Evolutionary conservation across 1,140 invertebrate genomes (phyloP).

Genomic region (Drosophila ohnishii): DNA sequence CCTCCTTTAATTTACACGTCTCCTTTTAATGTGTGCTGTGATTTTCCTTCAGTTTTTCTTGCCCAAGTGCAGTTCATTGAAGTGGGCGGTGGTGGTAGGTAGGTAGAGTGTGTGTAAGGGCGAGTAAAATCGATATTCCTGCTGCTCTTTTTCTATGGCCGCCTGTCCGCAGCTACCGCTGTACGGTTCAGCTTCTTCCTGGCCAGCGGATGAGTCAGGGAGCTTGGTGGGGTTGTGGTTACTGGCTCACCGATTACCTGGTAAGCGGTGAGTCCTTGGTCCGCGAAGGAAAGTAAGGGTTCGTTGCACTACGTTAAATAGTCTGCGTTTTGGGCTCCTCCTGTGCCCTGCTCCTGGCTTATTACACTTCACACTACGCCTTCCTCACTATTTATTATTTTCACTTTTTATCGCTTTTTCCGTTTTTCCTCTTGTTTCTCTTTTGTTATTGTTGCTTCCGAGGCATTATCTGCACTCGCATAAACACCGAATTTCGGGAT

Average conservation of each 20-base stretch:
- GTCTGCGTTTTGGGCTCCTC: constrained; percentile 21
- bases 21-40: constrained; percentile 33
- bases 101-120: constrained; percentile 18
- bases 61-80: constrained; percentile 52
- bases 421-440: constrained; percentile 13
- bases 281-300: constrained; percentile 38
- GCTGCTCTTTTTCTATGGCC: constrained; percentile 49
- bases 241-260: constrained; percentile 14
- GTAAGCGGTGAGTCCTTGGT: constrained; percentile 42
- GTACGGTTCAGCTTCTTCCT: constrained; percentile 44
- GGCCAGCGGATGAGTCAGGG: constrained; percentile 57
- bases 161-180: constrained; percentile 29
- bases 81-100: constrained; percentile 17
- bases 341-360: constrained; percentile 4
- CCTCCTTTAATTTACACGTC: constrained; percentile 25
- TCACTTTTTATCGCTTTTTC: constrained; percentile 12
- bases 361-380: constrained; percentile 7
- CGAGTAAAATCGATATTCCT: constrained; percentile 73
- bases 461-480: constrained; percentile 11
- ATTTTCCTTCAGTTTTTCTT: constrained; percentile 27
- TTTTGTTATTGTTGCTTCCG: constrained; percentile 29
- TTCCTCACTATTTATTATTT: constrained; percentile 33
- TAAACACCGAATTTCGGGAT: constrained; percentile 26
- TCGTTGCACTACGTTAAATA: constrained; percentile 52
- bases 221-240: constrained; percentile 28